Evolutionary conservation across 2,113 vertebrate species (phyloP), one percentile per base, ranked within the genome.

Genomic region (Parus major): DNA sequence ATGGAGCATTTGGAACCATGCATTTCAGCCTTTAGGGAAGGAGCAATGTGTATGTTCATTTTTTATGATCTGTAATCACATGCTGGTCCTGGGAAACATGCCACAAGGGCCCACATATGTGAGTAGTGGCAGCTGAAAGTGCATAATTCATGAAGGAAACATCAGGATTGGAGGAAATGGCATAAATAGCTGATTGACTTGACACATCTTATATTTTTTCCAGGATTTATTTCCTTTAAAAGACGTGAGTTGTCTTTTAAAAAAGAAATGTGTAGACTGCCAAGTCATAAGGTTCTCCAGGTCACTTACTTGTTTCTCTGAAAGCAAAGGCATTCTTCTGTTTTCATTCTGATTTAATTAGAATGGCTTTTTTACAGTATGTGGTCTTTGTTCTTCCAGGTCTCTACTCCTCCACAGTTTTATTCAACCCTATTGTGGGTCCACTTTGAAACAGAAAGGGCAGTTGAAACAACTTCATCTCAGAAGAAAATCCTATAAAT

Each of bases 71-170:
- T 2, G 5, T 88, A 96, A 96, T 96, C 94, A 92, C 88, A 93
- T 83, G 68, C 91, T 96, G 87, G 72, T 95, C 94, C 90, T 95
- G 92, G 90, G 90, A 96, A 97, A 90, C 55, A 87, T 87, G 85
- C 92, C 93, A 96, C 90, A 77, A 88, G 84, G 87, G 86, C 81
- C 91, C 90, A 92, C 89, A 83, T 97, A 92, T 95, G 84, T 94
- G 95, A 95, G 92, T 33, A 94, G 87, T 92, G 87, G 96, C 90
- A 90, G 94, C 88, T 95, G 90, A 95, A 96, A 96, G 93, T 90
- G 88, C 95, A 94, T 96, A 96, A 97, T 97, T 96, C 95, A 97
- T 97, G 95, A 97, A 70, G 49, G 50, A 96, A 97, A 97, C 93
- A 96, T 97, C 95, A 96, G 96, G 86, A 96, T 95, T 0, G 3